Conservation (phyloP, 1,140 invertebrate species). For the Bombus confusus region DNA sequence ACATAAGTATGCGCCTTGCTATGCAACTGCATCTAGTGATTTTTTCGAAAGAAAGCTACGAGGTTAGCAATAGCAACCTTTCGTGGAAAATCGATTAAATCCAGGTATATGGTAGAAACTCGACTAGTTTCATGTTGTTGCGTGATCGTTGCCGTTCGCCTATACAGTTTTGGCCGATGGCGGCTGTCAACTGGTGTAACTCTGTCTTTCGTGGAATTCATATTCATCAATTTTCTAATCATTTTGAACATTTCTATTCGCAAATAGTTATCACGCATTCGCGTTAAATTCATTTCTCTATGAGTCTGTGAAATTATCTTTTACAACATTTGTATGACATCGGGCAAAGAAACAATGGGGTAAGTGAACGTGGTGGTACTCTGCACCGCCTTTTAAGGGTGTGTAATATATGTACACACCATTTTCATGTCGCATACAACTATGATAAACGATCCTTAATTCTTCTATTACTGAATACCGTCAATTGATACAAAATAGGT, state of each 20-base stretch:
- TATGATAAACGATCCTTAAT: constrained; percentile 44
- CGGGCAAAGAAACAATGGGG: constrained; percentile 81
- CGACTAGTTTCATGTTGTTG: constrained; percentile 73
- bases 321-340: constrained; percentile 76
- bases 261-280: constrained; percentile 25
- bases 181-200: constrained; percentile 75
- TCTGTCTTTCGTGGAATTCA: constrained; percentile 46
- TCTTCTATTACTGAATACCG: constrained; percentile 39
- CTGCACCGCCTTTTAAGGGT: constrained; percentile 74
- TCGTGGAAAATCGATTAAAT: constrained; percentile 78
- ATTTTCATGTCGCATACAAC: constrained; percentile 31
- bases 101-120: constrained; percentile 72
- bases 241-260: neutral
- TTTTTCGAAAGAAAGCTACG: constrained; percentile 18
- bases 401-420: constrained; percentile 60
- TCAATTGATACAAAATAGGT: constrained; percentile 31
- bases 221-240: constrained; percentile 50
- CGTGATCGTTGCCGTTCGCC: constrained; percentile 60
- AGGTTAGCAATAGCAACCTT: constrained; percentile 55
- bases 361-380: constrained; percentile 69
- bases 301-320: constrained; percentile 69
- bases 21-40: constrained; percentile 23
- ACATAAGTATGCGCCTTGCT: constrained; percentile 26
- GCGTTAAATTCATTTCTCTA: constrained; percentile 64
- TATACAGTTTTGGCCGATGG: constrained; percentile 73